phyloP scores from a whole-genome alignment of 2,113 vertebrate species.

The Ceuthmochares aereus region DNA sequence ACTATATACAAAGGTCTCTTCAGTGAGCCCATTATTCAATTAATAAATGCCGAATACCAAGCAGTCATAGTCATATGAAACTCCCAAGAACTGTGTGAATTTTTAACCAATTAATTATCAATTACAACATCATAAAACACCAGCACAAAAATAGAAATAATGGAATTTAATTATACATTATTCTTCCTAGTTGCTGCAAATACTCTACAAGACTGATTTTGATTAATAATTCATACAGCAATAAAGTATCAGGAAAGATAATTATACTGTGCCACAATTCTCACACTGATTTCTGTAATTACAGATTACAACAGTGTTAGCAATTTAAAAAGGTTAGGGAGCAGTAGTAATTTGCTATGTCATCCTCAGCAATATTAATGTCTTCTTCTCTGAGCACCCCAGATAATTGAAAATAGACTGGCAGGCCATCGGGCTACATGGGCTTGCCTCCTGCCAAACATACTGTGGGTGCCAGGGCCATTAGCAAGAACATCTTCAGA shows the following conservation, averaged over 20 bases:
- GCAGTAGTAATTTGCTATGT: constrained; percentile 83
- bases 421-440: constrained; percentile 37
- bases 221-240: constrained; percentile 90
- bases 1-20: constrained; percentile 71
- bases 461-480: neutral
- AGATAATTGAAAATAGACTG: constrained; percentile 79
- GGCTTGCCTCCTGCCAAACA: constrained; percentile 56
- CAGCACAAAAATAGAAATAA: constrained; percentile 84
- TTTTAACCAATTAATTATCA: constrained; percentile 87
- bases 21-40: constrained; percentile 76
- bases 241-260: constrained; percentile 86
- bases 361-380: constrained; percentile 80
- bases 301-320: constrained; percentile 86
- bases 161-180: constrained; percentile 86
- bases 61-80: constrained; percentile 77
- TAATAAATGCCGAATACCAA: constrained; percentile 77
- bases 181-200: constrained; percentile 83
- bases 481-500: constrained; percentile 47
- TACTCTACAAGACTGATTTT: constrained; percentile 86
- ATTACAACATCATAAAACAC: constrained; percentile 86
- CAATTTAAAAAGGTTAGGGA: constrained; percentile 87
- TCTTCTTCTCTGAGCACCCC: constrained; percentile 72
- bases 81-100: constrained; percentile 74
- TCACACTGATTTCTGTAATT: constrained; percentile 88
- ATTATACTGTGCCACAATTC: constrained; percentile 85